Conservation (phyloP, 2,797 vertebrate species). For the Erpetoichthys calabaricus region DNA sequence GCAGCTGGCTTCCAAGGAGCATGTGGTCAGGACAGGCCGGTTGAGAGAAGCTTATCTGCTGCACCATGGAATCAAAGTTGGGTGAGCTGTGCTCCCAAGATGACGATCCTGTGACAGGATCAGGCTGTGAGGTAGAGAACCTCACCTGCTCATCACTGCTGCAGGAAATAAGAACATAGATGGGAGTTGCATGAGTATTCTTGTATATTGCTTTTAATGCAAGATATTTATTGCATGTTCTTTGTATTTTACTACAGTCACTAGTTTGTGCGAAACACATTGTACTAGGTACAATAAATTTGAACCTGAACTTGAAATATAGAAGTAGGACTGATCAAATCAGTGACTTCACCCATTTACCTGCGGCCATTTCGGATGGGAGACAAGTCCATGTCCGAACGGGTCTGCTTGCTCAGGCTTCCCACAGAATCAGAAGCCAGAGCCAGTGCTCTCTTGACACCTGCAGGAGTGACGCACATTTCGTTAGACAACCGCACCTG, state of each 20-base stretch:
- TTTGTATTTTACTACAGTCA: too few relatives aligned
- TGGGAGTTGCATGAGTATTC: too few relatives aligned
- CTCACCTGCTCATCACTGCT: constrained; percentile 65
- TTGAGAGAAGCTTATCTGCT: constrained; percentile 86
- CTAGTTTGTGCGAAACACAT: too few relatives aligned
- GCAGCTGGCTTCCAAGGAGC: constrained; percentile 77
- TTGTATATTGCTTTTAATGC: too few relatives aligned
- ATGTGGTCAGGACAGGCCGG: constrained; percentile 84
- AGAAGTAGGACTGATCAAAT: too few relatives aligned
- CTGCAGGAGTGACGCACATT: too few relatives aligned
- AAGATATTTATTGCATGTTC: too few relatives aligned
- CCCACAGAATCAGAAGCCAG: constrained; percentile 38
- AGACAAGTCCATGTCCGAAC: constrained; percentile 48
- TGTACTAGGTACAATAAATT: too few relatives aligned
- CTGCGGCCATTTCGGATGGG: constrained; percentile 28
- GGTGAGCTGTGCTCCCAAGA: constrained; percentile 57
- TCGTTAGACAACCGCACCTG: too few relatives aligned
- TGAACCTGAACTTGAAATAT: too few relatives aligned
- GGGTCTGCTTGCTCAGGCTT: constrained; percentile 55
- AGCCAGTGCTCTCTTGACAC: constrained; percentile 43
- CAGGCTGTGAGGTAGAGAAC: constrained; percentile 85
- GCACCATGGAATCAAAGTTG: constrained; percentile 50
- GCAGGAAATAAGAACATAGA: constrained; percentile 6
- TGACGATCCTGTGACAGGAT: constrained; percentile 51
- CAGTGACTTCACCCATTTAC: too few relatives aligned